Evolutionary conservation across 1,140 invertebrate genomes (phyloP), one percentile per base, ranked within the genome.

Genomic region (Trichomalopsis sarcophagae): DNA sequence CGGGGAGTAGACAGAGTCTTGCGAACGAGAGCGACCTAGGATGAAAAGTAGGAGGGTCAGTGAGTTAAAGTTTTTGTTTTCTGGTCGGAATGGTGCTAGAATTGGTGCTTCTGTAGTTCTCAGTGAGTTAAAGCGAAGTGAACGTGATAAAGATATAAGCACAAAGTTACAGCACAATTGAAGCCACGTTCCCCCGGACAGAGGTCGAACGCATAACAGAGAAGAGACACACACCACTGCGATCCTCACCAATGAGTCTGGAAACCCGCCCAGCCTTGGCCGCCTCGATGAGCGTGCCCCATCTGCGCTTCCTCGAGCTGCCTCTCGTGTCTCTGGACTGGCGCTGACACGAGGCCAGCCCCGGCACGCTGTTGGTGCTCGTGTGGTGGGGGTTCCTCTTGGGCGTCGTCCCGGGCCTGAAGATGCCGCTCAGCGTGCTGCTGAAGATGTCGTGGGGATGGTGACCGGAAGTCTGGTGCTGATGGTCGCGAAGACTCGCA

Each of bases 241-340:
- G 55, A n/a, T 62, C 30, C 68, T 96, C 94, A 87, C 96, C 96
- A 83, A 97, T 96, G 85, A 97, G 94, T 82, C 95, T 94, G 3
- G 96, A 96, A 14, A 97, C 96, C 88, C 95, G 94, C 62, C 96
- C 96, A 71, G 95, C 95, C 90, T 96, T 97, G n/a, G 97, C 97
- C 62, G 97, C 97, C 90, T 97, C 97, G 87, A 97, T 97, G 36
- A 97, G 93, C 30, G 96, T 97, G 69, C 96, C 96, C 94, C 94
- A 94, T 5, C 92, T 91, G 82, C 93, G 92, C 87, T 95, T 94
- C 73, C 90, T 89, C 0, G 91, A 91, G 66, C 90, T 90, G 40
- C 89, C 89, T 77, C 90, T 88, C 0, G 47, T 81, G 69, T 88
- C 73, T 84, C 89, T 71, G 55, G 90, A 81, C 44, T 90, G 92